Base-by-base conservation (phyloP, 35 echinoderm and acorn worm species). In the Lytechinus pictus region DNA sequence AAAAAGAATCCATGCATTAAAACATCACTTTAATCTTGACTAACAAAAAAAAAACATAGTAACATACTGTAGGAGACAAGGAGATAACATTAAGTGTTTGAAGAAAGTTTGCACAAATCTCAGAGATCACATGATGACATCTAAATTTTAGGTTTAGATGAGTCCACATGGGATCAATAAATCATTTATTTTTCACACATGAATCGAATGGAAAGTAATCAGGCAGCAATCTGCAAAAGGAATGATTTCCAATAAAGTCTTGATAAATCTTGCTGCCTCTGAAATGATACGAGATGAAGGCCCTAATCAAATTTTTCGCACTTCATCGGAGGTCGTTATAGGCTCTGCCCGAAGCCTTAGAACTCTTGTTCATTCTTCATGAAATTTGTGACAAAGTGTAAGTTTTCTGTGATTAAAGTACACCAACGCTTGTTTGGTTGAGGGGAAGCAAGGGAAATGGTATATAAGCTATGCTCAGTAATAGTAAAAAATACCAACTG, bases 171-270 rank as follows among this genome's bases (percentile, higher is more conserved):
- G 61, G 14, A 79, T 79, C n/a, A 79, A 79, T 79, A 79, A 79
- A 24, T 24, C 66, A 14, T 24, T 79, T 24, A 79, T 24, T 79
- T 3, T 79, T 79, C 66, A 79, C 66, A 24, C n/a, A 19, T n/a
- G n/a, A 79, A 79, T 24, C 66, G 8, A 79, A 79, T 8, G 6
- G 4, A 79, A 24, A 79, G 66, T n/a, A 79, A 79, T 79, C 66
- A 79, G 66, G 66, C 66, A 79, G 66, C 12, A 24, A n/a, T 6
- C 66, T 24, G 16, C 16, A 14, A 79, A 24, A 79, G 66, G 66
- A 79, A 79, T 79, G 66, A 79, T 79, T 79, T 79, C 66, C 66
- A 79, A 79, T 79, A 79, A 79, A 79, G 66, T n/a, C 19, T 79
- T 79, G 16, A 79, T 79, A 3, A 24, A 79, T 79, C 66, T 79